Evolutionary conservation across 2,113 vertebrate species (phyloP), one percentile per base, ranked within the genome.

Genomic region (Vicugna pacos): DNA sequence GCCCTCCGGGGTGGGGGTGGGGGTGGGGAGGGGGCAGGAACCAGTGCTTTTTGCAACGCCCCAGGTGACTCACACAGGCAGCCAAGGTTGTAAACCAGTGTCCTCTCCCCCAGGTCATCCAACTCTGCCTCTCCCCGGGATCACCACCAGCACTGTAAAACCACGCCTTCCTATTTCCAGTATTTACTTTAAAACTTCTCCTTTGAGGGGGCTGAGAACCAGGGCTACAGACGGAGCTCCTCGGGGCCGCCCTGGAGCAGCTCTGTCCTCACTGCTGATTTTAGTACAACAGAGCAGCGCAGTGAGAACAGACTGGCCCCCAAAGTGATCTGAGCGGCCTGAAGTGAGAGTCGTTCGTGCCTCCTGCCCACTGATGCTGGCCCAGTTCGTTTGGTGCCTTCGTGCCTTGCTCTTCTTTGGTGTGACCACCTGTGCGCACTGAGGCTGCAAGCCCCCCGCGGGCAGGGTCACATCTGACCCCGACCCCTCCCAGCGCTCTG

Each of bases 301-400:
- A 76, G n/a, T 22, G 6, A 52, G 56, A 20, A 38, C 32, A 42
- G 17, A 54, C 0, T 26, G 52, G 32, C 28, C 46, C 35, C 69
- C 30, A 26, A 5, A 60, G 48, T 38, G 38, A 2, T 17, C 1
- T 6, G 32, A 32, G 24, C 52, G 87, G 52, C 52, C 52, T 19
- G 20, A 79, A 62, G 19, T 4, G 1, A 28, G 35, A 85, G 86
- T 6, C 32, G 14, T 3, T 10, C 4, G 32, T 3, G n/a, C 65
- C n/a, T 46, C 30, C 24, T 20, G 0, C 14, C 87, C 13, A 0
- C 46, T 13, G 65, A 4, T 1, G 14, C 0, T 19, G 4, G 67
- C 22, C 50, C 30, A 24, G 0, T 12, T 56, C 56, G 2, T 28
- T 12, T 3, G 6, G 16, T 0, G 0, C 19, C 30, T 42, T 2